These are phyloP conservation scores for Tetrax tetrax DNA, from an alignment of 2,113 vertebrate species.

Conservation along the genomic window DNA sequence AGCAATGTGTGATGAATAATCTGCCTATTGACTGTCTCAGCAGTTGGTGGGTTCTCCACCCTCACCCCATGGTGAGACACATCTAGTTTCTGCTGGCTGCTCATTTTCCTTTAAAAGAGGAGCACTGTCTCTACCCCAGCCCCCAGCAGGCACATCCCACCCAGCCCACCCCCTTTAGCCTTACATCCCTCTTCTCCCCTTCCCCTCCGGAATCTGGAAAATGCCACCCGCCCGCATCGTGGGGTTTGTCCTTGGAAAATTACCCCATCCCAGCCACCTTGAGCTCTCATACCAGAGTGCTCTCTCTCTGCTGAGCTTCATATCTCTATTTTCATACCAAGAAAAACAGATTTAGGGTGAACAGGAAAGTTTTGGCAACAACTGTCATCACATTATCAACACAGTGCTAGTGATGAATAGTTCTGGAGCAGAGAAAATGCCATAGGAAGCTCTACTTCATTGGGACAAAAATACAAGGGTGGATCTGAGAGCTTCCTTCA, in stretches of 20 bases:
- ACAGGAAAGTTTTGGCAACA: slow-evolving; percentile 71
- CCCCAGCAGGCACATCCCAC: slow-evolving; percentile 37
- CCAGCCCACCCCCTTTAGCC: not conserved
- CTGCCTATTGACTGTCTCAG: slow-evolving; percentile 79
- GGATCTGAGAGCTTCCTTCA: slow-evolving; percentile 29
- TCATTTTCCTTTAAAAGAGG: slow-evolving; percentile 74
- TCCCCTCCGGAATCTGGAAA: slow-evolving; percentile 73
- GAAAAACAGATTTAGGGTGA: slow-evolving; percentile 65
- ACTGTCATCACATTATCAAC: slow-evolving; percentile 69
- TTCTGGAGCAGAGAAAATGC: slow-evolving; percentile 40
- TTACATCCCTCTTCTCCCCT: not conserved
- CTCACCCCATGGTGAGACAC: slow-evolving; percentile 74
- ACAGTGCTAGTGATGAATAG: slow-evolving; percentile 67
- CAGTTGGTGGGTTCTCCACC: slow-evolving; percentile 74
- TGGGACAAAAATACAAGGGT: slow-evolving; percentile 15
- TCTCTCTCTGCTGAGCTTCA: slow-evolving; percentile 20
- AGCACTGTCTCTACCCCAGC: slow-evolving; percentile 49
- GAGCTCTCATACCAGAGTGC: slow-evolving; percentile 19
- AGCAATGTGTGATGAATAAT: slow-evolving; percentile 79
- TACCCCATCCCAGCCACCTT: slow-evolving; percentile 48
- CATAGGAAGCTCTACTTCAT: slow-evolving; percentile 27
- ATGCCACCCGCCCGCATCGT: slow-evolving; percentile 26
- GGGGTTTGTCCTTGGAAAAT: slow-evolving; percentile 52
- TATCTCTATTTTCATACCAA: slow-evolving; percentile 48
- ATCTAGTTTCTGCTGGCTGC: slow-evolving; percentile 76